Base-by-base conservation (phyloP, 2,113 vertebrate genomes). In the Myrmecobius fasciatus region DNA sequence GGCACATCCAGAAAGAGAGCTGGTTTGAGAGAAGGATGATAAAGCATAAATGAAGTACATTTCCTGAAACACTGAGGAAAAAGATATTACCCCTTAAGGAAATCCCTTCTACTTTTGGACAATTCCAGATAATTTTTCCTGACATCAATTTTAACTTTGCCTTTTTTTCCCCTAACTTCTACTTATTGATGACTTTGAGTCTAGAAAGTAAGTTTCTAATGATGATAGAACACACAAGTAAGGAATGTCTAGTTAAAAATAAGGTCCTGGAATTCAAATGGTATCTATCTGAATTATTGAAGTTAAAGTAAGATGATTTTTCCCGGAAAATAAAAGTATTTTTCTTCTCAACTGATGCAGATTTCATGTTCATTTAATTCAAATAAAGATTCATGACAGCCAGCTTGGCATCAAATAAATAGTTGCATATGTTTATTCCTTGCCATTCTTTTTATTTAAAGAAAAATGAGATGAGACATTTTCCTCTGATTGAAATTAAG, bases 401-500 rank as follows among this genome's bases (percentile, higher is more conserved):
- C n/a, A 94, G 47, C 14, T 52, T 96, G 52, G 24, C 43, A 92
- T 93, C 88, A 54, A 88, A 46, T 17, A 93, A 93, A 46, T 52
- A 89, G 11, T 92, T 93, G 67, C 67, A 67, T 53, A 94, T 56
- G 48, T 28, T 88, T 88, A 95, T 92, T 83, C 7, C 22, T 83
- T 83, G n/a, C 67, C n/a, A 83, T 83, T 83, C 28, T 75, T n/a
- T 90, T 52, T 24, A n/a, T 92, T 89, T 94, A 90, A 36, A 89
- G 1, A 90, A 28, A n/a, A 94, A 93, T 8, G 91, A 92, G 52
- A 4, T 92, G 92, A 92, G 9, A 89, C 91, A 48, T 51, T 48
- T 94, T 89, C 25, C 47, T 91, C 26, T 94, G n/a, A 43, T 83
- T 92, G 48, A 92, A 97, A 96, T 49, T 67, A 91, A 90, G 88